These are phyloP conservation scores for Lichenostomus cassidix DNA, from an alignment of 2,113 vertebrate species.

Conservation along the genomic window DNA sequence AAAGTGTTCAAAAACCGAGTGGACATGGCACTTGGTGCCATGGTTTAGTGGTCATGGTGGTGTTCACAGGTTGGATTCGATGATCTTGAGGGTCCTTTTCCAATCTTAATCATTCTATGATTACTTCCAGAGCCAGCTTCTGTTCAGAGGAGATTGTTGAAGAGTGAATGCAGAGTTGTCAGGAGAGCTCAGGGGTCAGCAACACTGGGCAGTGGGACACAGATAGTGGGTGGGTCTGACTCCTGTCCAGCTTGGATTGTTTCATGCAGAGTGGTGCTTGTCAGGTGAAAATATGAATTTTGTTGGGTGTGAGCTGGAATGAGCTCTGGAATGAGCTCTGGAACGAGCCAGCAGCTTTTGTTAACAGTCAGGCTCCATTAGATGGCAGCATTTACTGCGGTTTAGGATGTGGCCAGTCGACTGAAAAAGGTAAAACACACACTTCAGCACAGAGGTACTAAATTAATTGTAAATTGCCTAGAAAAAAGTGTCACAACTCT, in stretches of 20 bases:
- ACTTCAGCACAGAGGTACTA: not conserved
- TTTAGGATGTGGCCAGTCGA: not conserved
- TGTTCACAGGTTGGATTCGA: not conserved
- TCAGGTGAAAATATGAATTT: not conserved
- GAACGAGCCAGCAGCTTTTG: not conserved
- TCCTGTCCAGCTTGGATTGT: not conserved
- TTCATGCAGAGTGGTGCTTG: not conserved
- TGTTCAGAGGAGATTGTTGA: not conserved
- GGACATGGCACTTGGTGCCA: not conserved
- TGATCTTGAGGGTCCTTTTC: not conserved
- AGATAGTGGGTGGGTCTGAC: not conserved
- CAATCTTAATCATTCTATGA: not conserved
- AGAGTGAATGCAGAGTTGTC: not conserved
- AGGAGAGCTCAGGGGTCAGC: not conserved
- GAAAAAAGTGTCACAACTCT: not conserved
- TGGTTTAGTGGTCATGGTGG: not conserved
- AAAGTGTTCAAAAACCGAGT: not conserved
- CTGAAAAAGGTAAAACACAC: not conserved
- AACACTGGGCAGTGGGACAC: not conserved
- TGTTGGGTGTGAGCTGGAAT: not conserved
- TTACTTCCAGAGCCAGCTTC: not conserved
- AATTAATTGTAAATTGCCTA: not conserved
- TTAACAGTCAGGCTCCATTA: not conserved
- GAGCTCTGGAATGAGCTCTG: not conserved
- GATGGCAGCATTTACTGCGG: conserved; percentile 49